Conservation (phyloP, 2,113 vertebrate genomes). For the Climacteris rufus region DNA sequence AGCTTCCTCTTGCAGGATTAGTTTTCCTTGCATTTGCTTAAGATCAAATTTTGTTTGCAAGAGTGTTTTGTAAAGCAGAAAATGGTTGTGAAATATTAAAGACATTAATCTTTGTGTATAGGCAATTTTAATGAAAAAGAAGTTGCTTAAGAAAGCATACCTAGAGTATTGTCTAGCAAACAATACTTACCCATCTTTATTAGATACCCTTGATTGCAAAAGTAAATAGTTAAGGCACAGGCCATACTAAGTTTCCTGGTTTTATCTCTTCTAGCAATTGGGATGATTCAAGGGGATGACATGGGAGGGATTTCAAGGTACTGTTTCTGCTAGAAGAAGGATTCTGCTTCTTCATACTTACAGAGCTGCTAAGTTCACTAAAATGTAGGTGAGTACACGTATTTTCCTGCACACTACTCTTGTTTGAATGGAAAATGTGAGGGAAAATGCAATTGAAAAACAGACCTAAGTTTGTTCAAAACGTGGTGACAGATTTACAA, state of each 20-base stretch:
- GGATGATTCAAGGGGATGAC: not conserved
- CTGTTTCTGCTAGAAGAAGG: not conserved
- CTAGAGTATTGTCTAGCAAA: not conserved
- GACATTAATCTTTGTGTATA: not conserved
- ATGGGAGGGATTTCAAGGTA: not conserved
- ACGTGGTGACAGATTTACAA: not conserved
- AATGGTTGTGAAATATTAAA: not conserved
- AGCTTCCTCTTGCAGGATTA: not conserved
- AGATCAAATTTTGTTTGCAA: not conserved
- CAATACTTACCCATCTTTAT: not conserved
- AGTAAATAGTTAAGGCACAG: not conserved
- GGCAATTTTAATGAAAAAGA: not conserved
- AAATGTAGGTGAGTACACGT: not conserved
- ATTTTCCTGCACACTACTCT: not conserved
- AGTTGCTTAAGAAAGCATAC: not conserved
- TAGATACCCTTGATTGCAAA: not conserved
- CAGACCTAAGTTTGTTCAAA: not conserved
- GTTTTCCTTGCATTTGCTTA: not conserved
- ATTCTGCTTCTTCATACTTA: not conserved
- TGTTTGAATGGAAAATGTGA: not conserved
- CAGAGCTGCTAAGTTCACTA: not conserved
- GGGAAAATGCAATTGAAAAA: not conserved
- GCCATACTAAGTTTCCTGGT: not conserved
- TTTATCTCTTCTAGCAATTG: not conserved
- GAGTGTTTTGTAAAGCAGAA: not conserved